Evolutionary conservation across 2,113 vertebrate species (phyloP).

Genomic region (Sylvia atricapilla): DNA sequence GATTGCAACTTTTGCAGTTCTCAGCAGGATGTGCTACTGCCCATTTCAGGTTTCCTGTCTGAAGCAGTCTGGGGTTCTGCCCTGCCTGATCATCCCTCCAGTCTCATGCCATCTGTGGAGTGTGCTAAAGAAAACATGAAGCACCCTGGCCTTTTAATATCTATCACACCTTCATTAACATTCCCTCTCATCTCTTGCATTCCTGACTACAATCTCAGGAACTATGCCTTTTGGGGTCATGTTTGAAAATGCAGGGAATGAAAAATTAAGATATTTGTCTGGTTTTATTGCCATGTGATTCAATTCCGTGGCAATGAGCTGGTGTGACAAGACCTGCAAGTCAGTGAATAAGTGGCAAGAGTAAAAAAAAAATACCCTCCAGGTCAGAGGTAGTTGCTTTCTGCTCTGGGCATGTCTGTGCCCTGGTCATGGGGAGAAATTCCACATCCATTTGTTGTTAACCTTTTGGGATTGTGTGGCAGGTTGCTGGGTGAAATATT

Average conservation of each 20-base stretch:
- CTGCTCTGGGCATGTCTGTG: background rate
- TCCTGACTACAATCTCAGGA: background rate
- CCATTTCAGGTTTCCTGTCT: background rate
- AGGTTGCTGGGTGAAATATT: background rate
- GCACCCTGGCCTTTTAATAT: background rate
- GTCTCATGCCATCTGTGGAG: background rate
- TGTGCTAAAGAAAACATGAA: background rate
- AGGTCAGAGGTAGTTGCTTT: background rate
- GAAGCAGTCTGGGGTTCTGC: background rate
- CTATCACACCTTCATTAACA: background rate
- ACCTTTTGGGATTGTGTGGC: background rate
- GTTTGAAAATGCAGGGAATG: background rate
- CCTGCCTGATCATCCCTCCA: background rate
- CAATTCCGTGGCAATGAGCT: background rate
- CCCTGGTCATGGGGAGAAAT: background rate
- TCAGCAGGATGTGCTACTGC: background rate
- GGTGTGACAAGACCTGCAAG: background rate
- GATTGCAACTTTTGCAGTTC: background rate
- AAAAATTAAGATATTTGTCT: background rate
- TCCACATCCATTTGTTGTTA: background rate
- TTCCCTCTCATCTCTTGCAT: background rate
- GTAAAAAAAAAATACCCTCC: background rate
- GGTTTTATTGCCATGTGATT: background rate
- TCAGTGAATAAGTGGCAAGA: background rate
- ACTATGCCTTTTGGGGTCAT: background rate